Percentiles rank a stretch among this genome's conserved stretches.
These are phyloP conservation scores for Phrynocephalus versicolor DNA, from an alignment of 2,113 vertebrate genomes.

Conservation along the genomic window DNA sequence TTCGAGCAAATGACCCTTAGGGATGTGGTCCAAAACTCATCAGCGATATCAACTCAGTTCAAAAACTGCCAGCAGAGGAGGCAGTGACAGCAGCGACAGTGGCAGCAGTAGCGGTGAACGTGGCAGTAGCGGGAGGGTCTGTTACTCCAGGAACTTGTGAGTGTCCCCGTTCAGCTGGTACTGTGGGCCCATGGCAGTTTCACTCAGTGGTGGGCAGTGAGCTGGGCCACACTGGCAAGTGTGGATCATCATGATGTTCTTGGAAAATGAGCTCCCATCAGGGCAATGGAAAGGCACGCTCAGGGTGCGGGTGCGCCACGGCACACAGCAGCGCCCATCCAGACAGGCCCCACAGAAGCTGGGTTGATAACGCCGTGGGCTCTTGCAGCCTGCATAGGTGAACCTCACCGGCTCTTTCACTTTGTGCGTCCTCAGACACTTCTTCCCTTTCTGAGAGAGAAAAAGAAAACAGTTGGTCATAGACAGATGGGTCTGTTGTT, in stretches of 20 bases:
- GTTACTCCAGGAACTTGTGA: conserved; percentile 80
- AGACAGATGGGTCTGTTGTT: neutral
- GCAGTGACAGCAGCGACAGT: neutral
- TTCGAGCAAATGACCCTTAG: neutral
- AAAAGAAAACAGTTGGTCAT: neutral
- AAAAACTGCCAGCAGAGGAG: neutral
- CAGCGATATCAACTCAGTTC: neutral
- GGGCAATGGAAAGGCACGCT: conserved; percentile 77
- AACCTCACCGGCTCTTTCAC: conserved; percentile 78
- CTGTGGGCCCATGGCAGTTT: conserved; percentile 72
- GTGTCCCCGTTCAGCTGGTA: conserved; percentile 79
- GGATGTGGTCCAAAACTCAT: neutral
- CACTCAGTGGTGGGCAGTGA: conserved; percentile 77
- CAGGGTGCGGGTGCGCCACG: conserved; percentile 77
- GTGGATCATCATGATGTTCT: conserved; percentile 81
- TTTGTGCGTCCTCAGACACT: conserved; percentile 81
- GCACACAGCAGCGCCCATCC: conserved; percentile 83
- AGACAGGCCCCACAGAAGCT: conserved; percentile 81
- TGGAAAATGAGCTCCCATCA: conserved; percentile 74
- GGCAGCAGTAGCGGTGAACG: too few relatives aligned
- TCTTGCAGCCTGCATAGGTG: conserved; percentile 80
- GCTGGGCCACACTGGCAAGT: conserved; percentile 80
- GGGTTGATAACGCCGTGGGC: conserved; percentile 76
- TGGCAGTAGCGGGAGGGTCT: neutral
- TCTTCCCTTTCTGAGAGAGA: conserved; percentile 77